These are phyloP conservation scores for Hydrotaea diabolus DNA, from an alignment of 2,888 invertebrate genomes.

Conservation along the genomic window DNA sequence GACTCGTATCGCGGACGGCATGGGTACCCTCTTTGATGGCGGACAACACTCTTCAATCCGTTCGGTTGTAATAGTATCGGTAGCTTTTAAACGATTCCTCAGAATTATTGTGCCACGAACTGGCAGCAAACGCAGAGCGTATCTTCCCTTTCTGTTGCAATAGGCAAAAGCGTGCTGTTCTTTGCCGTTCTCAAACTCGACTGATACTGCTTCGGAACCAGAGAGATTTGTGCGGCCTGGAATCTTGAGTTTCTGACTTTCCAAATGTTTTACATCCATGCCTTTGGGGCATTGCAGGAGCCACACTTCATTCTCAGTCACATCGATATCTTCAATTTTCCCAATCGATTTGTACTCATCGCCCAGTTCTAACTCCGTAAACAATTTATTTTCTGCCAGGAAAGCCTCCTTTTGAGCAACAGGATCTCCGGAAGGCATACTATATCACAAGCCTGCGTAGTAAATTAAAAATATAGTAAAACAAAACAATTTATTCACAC, in stretches of 20 bases:
- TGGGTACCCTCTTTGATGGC: slow-evolving; percentile 62
- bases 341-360: slow-evolving; percentile 64
- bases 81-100: slow-evolving; percentile 69
- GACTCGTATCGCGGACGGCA: slow-evolving; percentile 70
- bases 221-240: slow-evolving; percentile 71
- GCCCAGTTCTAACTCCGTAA: slow-evolving; percentile 62
- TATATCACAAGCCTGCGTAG: neutral
- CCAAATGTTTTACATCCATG: slow-evolving; percentile 65
- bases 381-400: slow-evolving; percentile 64
- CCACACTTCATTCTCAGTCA: slow-evolving; percentile 73
- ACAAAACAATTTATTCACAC: slow-evolving; percentile 38
- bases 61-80: slow-evolving; percentile 58
- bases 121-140: slow-evolving; percentile 69
- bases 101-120: slow-evolving; percentile 71
- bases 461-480: neutral
- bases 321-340: slow-evolving; percentile 68
- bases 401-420: slow-evolving; percentile 48
- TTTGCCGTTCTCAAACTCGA: slow-evolving; percentile 65
- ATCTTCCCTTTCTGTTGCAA: slow-evolving; percentile 68
- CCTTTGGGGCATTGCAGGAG: slow-evolving; percentile 73
- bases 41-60: slow-evolving; percentile 57
- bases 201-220: slow-evolving; percentile 70
- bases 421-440: slow-evolving; percentile 25
- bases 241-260: slow-evolving; percentile 71
- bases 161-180: slow-evolving; percentile 69